Evolutionary conservation across 2,113 vertebrate genomes (phyloP).

Genomic region (Macroglossus sobrinus): DNA sequence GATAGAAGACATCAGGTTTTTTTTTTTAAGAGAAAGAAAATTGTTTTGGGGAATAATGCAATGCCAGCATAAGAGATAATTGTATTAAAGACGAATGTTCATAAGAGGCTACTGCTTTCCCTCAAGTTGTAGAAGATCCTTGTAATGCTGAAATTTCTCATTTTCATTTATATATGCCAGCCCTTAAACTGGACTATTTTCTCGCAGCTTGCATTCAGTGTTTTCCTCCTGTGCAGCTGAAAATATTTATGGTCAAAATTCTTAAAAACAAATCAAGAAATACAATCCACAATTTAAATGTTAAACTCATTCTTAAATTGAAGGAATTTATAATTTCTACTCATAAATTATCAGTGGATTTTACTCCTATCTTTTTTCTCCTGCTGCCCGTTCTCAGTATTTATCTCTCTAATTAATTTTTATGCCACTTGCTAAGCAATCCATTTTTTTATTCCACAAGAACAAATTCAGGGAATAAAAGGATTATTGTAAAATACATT

Average conservation of each 20-base stretch:
- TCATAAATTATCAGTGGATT: neutral
- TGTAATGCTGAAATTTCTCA: neutral
- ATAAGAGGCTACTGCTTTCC: neutral
- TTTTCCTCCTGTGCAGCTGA: neutral
- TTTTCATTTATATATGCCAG: neutral
- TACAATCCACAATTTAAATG: neutral
- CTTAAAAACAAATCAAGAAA: neutral
- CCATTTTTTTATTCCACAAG: neutral
- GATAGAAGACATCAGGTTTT: neutral
- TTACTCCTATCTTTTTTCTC: neutral
- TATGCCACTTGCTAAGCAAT: neutral
- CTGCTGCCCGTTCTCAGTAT: neutral
- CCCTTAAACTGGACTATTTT: neutral
- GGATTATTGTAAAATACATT: neutral
- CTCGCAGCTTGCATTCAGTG: neutral
- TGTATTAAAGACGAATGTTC: neutral
- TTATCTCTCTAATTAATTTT: neutral
- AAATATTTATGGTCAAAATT: neutral
- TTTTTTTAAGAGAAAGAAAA: neutral
- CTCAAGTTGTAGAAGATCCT: neutral
- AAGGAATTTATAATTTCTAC: neutral
- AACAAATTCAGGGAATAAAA: neutral
- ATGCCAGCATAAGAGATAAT: neutral
- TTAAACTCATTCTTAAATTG: neutral
- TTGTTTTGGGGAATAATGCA: neutral